These are phyloP conservation scores for Leptestheria dahalacensis DNA, from an alignment of 1,140 invertebrate genomes.

Conservation along the genomic window DNA sequence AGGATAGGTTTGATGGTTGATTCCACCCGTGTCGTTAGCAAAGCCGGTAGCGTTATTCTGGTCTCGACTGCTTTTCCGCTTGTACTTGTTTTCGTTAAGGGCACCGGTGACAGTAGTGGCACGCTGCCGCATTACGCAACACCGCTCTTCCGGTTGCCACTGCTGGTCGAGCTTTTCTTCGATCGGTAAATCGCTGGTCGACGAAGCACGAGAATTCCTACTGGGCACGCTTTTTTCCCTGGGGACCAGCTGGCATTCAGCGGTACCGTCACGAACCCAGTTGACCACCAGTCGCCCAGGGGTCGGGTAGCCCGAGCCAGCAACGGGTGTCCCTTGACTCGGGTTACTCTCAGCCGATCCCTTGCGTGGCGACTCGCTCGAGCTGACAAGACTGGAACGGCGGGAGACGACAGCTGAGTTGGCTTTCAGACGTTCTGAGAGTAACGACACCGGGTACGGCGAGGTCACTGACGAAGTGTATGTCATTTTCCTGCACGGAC, in stretches of 20 bases:
- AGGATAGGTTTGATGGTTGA: constrained; percentile 7
- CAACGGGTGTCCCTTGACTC: neutral
- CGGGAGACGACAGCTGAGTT: neutral
- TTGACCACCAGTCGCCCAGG: neutral
- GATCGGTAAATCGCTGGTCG: neutral
- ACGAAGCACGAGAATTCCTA: neutral
- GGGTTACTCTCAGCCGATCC: neutral
- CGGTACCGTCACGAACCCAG: neutral
- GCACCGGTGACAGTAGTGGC: neutral
- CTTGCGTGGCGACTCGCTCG: neutral
- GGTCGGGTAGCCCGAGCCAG: neutral
- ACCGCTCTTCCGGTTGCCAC: neutral
- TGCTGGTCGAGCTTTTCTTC: neutral
- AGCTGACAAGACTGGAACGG: neutral
- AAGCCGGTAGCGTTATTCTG: neutral
- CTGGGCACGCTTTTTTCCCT: neutral
- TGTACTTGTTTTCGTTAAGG: neutral
- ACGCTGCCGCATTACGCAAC: neutral
- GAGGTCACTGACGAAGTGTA: neutral
- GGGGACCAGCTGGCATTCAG: constrained; percentile 5
- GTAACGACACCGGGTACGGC: neutral
- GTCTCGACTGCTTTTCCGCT: neutral
- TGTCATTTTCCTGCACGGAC: constrained; percentile 1
- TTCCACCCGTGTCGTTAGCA: neutral
- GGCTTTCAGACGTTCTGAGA: neutral